Percentiles rank a stretch among this genome's conserved stretches.
phyloP scores from a whole-genome alignment of 2,113 vertebrate species.

The Dasypus novemcinctus region DNA sequence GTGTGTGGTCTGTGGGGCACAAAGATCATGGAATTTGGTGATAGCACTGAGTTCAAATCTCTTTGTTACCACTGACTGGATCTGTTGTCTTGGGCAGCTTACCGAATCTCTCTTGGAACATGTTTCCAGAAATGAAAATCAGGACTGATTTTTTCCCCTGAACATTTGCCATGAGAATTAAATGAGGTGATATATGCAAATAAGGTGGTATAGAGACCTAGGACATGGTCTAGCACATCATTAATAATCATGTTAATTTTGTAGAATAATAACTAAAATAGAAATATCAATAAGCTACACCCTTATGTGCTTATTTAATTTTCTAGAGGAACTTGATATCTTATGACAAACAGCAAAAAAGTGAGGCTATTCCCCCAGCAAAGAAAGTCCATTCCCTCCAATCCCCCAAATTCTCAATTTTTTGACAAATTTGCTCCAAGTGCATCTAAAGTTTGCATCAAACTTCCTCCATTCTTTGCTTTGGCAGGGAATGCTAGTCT shows the following conservation, averaged over 20 bases:
- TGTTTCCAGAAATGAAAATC: not conserved
- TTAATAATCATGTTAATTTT: not conserved
- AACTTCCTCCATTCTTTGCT: constrained; percentile 9
- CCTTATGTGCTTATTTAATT: not conserved
- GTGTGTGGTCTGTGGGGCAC: not conserved
- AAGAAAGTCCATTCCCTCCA: not conserved
- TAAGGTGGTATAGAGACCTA: not conserved
- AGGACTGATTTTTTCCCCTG: not conserved
- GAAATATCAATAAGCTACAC: not conserved
- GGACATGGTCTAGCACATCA: not conserved
- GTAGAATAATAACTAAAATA: not conserved
- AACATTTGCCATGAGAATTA: not conserved
- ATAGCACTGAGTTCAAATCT: not conserved
- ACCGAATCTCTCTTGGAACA: not conserved
- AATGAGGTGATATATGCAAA: not conserved
- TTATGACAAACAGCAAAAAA: not conserved
- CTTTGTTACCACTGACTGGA: not conserved
- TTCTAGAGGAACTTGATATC: not conserved
- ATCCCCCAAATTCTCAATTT: not conserved
- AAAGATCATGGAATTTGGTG: not conserved
- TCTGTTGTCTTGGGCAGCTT: not conserved
- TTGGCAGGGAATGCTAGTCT: constrained; percentile 48
- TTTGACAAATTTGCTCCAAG: constrained; percentile 12
- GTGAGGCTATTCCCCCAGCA: not conserved
- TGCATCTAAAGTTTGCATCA: constrained; percentile 23